Conservation (phyloP, 2,888 invertebrate genomes). For the Clivina fossor region DNA sequence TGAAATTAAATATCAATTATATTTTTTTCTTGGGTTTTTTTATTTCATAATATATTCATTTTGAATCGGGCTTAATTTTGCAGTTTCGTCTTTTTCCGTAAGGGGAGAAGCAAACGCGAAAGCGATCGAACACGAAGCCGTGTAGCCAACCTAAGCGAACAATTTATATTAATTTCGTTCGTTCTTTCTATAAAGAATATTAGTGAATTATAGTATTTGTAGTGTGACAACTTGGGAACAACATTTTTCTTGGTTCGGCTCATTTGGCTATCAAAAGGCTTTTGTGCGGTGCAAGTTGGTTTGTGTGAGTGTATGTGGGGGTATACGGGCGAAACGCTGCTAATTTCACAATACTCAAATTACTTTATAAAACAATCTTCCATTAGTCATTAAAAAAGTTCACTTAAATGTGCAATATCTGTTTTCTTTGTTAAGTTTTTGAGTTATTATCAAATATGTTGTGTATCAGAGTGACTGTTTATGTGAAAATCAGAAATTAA, state of each 20-base stretch:
- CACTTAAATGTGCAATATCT: conserved; percentile 30
- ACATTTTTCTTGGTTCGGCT: conserved; percentile 30
- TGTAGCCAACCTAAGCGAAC: conserved; percentile 28
- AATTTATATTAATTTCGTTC: conserved; percentile 23
- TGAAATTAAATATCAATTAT: no score
- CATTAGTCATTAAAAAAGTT: conserved; percentile 36
- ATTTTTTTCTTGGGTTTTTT: no score
- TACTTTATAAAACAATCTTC: conserved; percentile 40
- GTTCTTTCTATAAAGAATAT: conserved; percentile 14
- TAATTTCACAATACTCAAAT: conserved; percentile 47
- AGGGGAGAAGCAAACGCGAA: conserved; percentile 24
- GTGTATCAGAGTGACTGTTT: conserved; percentile 18
- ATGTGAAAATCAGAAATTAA: conserved; percentile 23
- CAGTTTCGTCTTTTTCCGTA: conserved; percentile 29
- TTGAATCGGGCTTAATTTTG: background rate
- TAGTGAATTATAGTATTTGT: conserved; percentile 31
- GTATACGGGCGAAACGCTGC: conserved; percentile 45
- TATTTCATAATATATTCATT: background rate
- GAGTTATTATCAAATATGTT: conserved; percentile 26
- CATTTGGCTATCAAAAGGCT: conserved; percentile 36
- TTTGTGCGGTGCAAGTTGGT: conserved; percentile 40
- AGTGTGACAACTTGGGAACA: conserved; percentile 28
- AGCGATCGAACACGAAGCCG: conserved; percentile 34
- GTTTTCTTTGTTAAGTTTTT: conserved; percentile 29
- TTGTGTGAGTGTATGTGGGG: conserved; percentile 37